Evolutionary conservation across 2,797 vertebrate genomes (phyloP).

Genomic region (Gymnocypris eckloni): DNA sequence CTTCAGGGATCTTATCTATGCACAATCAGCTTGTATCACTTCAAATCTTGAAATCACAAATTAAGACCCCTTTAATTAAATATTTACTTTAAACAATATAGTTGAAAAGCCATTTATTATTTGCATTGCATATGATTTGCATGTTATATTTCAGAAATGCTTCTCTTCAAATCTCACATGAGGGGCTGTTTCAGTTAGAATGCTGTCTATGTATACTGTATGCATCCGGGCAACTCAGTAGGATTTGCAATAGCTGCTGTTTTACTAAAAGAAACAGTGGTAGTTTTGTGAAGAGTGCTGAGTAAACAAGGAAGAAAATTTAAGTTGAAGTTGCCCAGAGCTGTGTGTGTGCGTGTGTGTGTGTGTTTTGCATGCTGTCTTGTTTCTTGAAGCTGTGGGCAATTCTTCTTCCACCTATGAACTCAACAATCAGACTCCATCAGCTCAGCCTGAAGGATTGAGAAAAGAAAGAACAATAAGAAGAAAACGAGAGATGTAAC

Average conservation of each 20-base stretch:
- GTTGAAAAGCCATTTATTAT: background rate
- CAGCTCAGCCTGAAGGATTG: constrained; percentile 10
- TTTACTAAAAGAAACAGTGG: background rate
- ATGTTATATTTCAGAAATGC: background rate
- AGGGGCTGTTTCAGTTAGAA: background rate
- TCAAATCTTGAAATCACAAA: too few relatives aligned
- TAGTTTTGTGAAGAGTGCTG: background rate
- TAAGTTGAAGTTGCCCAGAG: constrained; percentile 1
- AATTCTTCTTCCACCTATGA: constrained; percentile 20
- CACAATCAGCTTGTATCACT: too few relatives aligned
- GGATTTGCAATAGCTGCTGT: background rate
- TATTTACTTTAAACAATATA: background rate
- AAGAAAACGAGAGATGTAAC: background rate
- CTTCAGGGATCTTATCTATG: too few relatives aligned
- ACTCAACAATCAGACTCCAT: constrained; percentile 17
- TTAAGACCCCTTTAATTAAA: background rate
- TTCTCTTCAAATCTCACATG: background rate
- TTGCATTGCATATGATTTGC: background rate
- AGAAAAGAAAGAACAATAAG: background rate
- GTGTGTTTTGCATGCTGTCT: background rate
- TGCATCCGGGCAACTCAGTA: too few relatives aligned
- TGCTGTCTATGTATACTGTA: background rate
- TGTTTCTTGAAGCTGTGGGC: background rate
- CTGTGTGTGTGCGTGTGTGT: background rate
- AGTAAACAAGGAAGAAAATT: background rate